Evolutionary conservation across 2,888 invertebrate species (phyloP).

Genomic region (Drosophila rubida): DNA sequence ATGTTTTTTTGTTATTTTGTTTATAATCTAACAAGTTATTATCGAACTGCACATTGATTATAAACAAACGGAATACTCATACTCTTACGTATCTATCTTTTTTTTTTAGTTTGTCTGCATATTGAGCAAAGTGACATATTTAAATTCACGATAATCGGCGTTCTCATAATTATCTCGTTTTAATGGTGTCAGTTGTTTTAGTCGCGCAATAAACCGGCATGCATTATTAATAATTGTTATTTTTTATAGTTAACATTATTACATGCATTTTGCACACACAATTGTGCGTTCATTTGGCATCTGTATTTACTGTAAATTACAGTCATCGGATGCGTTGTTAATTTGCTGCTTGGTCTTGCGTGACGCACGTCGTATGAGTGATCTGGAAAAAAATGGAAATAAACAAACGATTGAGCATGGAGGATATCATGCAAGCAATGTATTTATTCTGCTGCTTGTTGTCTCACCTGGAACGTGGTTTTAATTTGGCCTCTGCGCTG

Average conservation of each 20-base stretch:
- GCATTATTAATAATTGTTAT: conserved; percentile 10
- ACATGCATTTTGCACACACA: neutral
- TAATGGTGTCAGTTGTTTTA: conserved; percentile 8
- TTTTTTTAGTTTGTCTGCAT: neutral
- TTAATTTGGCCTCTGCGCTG: conserved; percentile 86
- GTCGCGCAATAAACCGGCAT: conserved; percentile 23
- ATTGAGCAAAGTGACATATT: conserved; percentile 21
- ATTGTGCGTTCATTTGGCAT: conserved; percentile 10
- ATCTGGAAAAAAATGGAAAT: conserved; percentile 84
- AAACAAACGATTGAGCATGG: neutral
- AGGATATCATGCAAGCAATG: neutral
- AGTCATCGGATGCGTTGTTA: conserved; percentile 90
- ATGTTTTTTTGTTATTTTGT: neutral
- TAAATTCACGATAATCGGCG: neutral
- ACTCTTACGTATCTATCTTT: neutral
- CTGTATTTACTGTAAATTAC: conserved; percentile 88
- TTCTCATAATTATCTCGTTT: conserved; percentile 32
- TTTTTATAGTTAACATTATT: conserved; percentile 10
- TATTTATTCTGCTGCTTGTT: conserved; percentile 4
- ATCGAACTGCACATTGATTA: conserved; percentile 20
- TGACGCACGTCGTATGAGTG: conserved; percentile 91
- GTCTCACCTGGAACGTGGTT: conserved; percentile 87
- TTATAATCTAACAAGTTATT: conserved; percentile 7
- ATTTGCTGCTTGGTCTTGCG: conserved; percentile 92
- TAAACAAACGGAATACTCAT: conserved; percentile 8